Base-by-base conservation (phyloP, 2,888 invertebrate genomes). In the Nomada fucata region DNA sequence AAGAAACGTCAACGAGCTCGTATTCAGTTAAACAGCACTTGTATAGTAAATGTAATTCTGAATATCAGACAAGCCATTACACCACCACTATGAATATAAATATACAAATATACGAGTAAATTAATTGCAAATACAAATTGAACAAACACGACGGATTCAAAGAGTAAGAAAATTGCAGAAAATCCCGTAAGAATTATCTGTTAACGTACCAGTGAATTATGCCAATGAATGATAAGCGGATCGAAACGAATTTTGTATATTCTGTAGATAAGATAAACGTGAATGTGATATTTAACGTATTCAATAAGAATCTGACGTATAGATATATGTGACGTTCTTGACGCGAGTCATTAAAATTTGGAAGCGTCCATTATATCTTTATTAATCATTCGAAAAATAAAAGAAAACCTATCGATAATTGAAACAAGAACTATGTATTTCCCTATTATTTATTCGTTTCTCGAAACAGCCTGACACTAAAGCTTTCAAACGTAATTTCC, bases 221-320 rank as follows among this genome's bases (percentile, higher is more conserved):
- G 70, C 69, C 63, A 69, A 63, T 55, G 67, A 74, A 55, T 26
- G 67, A 61, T 63, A 60, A 73, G 70, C 70, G 70, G 72, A 70
- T 65, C 75, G 60, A 71, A 75, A 60, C 77, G 79, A 73, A 83
- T 73, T 87, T 90, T 92, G 92, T 93, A 93, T 89, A 93, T 92
- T 90, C 87, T 93, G 93, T 93, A 93, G 92, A 93, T 93, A 92
- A 83, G 90, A 90, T 92, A 90, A 91, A 91, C 91, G 90, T 92
- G 91, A 92, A 92, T 92, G 93, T 92, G 93, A 93, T 93, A 93
- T 88, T 90, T 91, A 92, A 91, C 91, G 91, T 92, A 91, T 91
- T 88, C 90, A 91, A 91, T 92, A 91, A 91, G 90, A 90, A 89
- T 87, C 90, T 89, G 89, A 87, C 73, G 55, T 68, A 64, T 79